phyloP scores from a whole-genome alignment of 2,888 invertebrate species.

The Lithodes maja region DNA sequence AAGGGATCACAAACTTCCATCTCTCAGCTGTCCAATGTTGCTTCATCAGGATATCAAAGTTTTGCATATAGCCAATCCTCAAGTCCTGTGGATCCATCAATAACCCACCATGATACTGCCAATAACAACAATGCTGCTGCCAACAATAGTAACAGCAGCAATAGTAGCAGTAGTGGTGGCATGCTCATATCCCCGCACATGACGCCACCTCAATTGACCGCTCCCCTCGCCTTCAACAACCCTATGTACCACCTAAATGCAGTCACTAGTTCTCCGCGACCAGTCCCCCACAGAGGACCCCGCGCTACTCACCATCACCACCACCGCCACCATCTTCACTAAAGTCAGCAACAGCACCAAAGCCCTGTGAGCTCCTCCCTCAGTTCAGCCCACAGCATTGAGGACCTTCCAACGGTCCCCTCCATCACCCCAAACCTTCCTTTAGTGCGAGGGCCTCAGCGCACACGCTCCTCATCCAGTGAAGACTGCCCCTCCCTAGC shows the following conservation, averaged over 20 bases:
- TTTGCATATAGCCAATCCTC: constrained; percentile 91
- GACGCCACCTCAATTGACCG: constrained; percentile 57
- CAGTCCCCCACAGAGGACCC: constrained; percentile 58
- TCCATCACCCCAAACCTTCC: constrained; percentile 36
- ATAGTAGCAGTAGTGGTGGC: constrained; percentile 60
- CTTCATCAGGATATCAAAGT: constrained; percentile 91
- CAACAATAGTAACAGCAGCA: constrained; percentile 50
- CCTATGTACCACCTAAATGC: constrained; percentile 70
- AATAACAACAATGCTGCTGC: constrained; percentile 55
- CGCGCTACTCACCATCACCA: constrained; percentile 56
- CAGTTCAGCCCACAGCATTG: constrained; percentile 70
- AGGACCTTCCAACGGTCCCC: constrained; percentile 61
- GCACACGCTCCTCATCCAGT: constrained; percentile 62
- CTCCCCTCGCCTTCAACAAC: constrained; percentile 71
- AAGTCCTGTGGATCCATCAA: constrained; percentile 83
- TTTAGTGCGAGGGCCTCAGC: constrained; percentile 40
- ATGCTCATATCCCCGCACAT: constrained; percentile 64
- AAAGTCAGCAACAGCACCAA: constrained; percentile 49
- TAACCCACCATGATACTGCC: constrained; percentile 64
- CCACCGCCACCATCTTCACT: constrained; percentile 46
- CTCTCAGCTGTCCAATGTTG: constrained; percentile 85
- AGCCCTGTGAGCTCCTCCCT: constrained; percentile 70
- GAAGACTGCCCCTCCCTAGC: constrained; percentile 67
- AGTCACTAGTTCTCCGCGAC: constrained; percentile 68
- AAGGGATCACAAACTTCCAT: constrained; percentile 84